Evolutionary conservation across 2,113 vertebrate species (phyloP).

Genomic region (Ginglymostoma cirratum): DNA sequence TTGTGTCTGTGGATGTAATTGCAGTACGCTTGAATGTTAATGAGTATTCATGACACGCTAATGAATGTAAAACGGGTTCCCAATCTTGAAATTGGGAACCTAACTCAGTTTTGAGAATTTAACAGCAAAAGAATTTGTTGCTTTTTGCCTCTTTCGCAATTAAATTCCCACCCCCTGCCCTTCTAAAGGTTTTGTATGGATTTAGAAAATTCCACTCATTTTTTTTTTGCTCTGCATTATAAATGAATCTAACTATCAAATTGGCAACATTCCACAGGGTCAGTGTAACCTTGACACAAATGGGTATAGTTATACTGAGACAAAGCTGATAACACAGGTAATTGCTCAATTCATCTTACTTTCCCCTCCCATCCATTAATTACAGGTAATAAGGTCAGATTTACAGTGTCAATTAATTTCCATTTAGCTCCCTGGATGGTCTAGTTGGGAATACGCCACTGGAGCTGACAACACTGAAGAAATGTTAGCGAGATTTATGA

Average conservation of each 20-base stretch:
- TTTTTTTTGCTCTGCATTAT: background rate
- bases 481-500: conserved; percentile 6
- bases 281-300: background rate
- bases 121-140: too few species aligned
- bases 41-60: too few species aligned
- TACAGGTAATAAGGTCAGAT: conserved; percentile 27
- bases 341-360: conserved; percentile 7
- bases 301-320: background rate
- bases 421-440: background rate
- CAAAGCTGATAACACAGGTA: background rate
- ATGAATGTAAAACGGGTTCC: too few species aligned
- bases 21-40: too few species aligned
- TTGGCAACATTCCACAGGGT: background rate
- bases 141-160: too few species aligned
- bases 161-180: too few species aligned
- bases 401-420: conserved; percentile 7
- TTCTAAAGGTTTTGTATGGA: too few species aligned
- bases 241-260: background rate
- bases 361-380: conserved; percentile 23
- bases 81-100: too few species aligned
- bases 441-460: background rate
- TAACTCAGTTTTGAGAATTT: too few species aligned
- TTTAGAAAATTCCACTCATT: too few species aligned
- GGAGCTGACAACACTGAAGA: background rate
- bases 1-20: too few species aligned